Conservation (phyloP, 2,888 invertebrate species). For the Polyommatus icarus region DNA sequence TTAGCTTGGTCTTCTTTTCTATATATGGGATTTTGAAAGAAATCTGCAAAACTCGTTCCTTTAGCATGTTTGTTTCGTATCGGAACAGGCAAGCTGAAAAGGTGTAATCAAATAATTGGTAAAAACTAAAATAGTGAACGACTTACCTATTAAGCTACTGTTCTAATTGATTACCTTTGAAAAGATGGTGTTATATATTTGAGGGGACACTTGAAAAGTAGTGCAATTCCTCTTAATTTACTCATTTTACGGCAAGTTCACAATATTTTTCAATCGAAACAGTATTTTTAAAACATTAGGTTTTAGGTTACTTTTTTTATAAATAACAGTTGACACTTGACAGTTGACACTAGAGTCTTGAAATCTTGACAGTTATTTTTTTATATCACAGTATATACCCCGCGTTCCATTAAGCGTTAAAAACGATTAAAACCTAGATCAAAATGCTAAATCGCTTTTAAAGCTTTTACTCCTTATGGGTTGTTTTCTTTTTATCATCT, state of each 20-base stretch:
- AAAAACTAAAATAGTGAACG: neutral
- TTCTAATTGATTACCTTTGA: constrained; percentile 7
- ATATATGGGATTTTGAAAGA: constrained; percentile 82
- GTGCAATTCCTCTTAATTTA: constrained; percentile 7
- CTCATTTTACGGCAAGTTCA: neutral
- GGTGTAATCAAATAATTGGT: neutral
- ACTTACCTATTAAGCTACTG: neutral
- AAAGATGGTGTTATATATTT: neutral
- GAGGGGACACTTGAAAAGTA: neutral
- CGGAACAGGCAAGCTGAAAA: constrained; percentile 48
- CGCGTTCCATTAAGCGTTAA: too few relatives aligned
- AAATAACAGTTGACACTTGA: neutral
- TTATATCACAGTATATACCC: too few relatives aligned
- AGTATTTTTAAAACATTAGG: neutral
- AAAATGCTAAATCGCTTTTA: too few relatives aligned
- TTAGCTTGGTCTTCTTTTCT: constrained; percentile 82
- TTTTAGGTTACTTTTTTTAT: neutral
- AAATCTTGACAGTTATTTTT: too few relatives aligned
- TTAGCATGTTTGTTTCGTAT: constrained; percentile 56
- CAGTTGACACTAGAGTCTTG: too few relatives aligned
- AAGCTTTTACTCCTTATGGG: too few relatives aligned
- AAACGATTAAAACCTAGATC: too few relatives aligned
- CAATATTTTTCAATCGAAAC: neutral
- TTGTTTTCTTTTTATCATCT: too few relatives aligned
- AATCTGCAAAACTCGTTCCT: constrained; percentile 64